phyloP scores from a whole-genome alignment of 2,888 invertebrate genomes.

The Hybos culiciformis region DNA sequence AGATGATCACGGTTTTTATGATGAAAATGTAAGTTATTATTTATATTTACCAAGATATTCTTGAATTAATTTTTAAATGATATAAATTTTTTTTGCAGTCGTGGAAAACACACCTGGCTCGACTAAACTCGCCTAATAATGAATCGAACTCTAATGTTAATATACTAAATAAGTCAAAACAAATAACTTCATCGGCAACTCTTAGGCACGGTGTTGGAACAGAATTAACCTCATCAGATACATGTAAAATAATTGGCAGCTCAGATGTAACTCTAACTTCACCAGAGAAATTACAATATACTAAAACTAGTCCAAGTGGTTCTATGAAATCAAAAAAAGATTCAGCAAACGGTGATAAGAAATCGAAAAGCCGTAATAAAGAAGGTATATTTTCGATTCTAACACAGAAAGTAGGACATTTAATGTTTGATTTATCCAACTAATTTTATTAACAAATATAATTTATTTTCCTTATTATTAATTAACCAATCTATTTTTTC shows the following conservation, averaged over 20 bases:
- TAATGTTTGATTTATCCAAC: neutral
- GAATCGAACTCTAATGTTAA: conserved; percentile 12
- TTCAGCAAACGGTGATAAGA: conserved; percentile 30
- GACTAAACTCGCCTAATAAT: conserved; percentile 19
- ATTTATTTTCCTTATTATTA: neutral
- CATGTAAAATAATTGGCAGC: conserved; percentile 28
- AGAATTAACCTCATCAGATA: conserved; percentile 27
- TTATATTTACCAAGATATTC: neutral
- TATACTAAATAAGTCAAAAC: conserved; percentile 26
- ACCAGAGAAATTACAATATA: conserved; percentile 31
- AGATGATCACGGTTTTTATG: conserved; percentile 82
- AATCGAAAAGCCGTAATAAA: conserved; percentile 33
- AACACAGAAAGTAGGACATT: conserved; percentile 1
- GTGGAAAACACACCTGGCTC: conserved; percentile 23
- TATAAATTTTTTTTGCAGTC: conserved; percentile 17
- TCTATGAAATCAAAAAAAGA: conserved; percentile 42
- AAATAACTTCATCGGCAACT: conserved; percentile 30
- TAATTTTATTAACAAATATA: neutral
- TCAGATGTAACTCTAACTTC: conserved; percentile 25
- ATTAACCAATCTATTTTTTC: neutral
- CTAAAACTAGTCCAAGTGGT: conserved; percentile 40
- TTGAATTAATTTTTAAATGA: neutral
- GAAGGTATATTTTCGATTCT: too few relatives aligned
- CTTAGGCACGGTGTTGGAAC: conserved; percentile 35
- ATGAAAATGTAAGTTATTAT: conserved; percentile 41